phyloP scores from a whole-genome alignment of 2,797 vertebrate species.

The Squalus acanthias region DNA sequence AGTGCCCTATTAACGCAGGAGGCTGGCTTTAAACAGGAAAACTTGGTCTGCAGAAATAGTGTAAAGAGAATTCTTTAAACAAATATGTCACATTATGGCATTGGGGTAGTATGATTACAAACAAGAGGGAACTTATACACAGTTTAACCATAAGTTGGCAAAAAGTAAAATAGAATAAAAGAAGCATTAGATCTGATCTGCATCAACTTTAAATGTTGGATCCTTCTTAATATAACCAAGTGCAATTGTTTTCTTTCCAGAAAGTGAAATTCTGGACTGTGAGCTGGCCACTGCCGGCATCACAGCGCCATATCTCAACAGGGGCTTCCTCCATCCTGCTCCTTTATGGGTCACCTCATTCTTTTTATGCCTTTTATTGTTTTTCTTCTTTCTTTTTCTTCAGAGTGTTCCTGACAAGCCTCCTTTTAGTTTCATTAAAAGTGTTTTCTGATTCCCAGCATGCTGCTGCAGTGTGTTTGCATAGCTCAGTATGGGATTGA shows the following conservation, averaged over 20 bases:
- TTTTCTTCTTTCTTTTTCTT: background rate
- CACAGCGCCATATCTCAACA: background rate
- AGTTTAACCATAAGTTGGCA: background rate
- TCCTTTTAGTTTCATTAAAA: background rate
- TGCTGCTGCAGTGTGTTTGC: background rate
- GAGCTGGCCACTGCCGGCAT: background rate
- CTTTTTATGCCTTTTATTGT: background rate
- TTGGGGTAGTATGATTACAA: background rate
- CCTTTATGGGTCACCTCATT: slow-evolving; percentile 19
- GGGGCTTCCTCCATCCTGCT: background rate
- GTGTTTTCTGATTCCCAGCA: slow-evolving; percentile 11
- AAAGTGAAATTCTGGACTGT: background rate
- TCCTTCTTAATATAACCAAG: slow-evolving; percentile 14
- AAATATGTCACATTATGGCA: too few relatives aligned
- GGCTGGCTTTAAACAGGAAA: background rate
- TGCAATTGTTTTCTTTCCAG: slow-evolving; percentile 26
- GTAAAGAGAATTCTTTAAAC: too few relatives aligned
- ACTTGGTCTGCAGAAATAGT: too few relatives aligned
- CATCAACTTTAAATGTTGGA: too few relatives aligned
- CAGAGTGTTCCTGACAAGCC: background rate
- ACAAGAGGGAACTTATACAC: background rate
- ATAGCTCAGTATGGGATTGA: background rate
- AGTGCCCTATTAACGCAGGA: background rate
- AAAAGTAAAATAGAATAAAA: background rate
- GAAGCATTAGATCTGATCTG: background rate